These are phyloP conservation scores for Spilogale gracilis DNA, from an alignment of 2,113 vertebrate species.

Conservation along the genomic window DNA sequence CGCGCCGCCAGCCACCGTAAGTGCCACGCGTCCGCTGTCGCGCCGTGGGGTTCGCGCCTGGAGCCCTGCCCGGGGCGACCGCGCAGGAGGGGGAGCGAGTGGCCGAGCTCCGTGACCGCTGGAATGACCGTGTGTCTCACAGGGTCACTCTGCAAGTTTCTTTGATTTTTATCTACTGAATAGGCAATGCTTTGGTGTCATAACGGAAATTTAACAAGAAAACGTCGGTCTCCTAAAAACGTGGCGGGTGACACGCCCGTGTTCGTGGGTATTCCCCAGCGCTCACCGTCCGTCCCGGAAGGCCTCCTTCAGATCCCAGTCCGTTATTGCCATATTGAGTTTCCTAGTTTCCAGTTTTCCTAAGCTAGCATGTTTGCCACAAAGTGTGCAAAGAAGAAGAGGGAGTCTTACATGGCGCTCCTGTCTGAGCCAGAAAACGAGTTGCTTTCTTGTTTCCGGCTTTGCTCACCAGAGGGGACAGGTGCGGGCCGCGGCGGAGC, in stretches of 20 bases:
- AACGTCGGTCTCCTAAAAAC: not conserved
- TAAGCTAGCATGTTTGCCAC: not conserved
- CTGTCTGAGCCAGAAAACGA: not conserved
- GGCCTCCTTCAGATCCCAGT: fast-evolving
- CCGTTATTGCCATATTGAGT: fast-evolving
- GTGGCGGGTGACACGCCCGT: fast-evolving
- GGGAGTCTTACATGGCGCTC: fast-evolving
- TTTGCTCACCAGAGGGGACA: not conserved
- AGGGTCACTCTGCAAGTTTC: not conserved
- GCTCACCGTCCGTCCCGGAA: too few relatives aligned
- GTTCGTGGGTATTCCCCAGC: not conserved
- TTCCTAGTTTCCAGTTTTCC: not conserved
- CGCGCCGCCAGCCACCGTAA: conserved; percentile 88
- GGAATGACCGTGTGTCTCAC: not conserved
- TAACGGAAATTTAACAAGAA: too few relatives aligned
- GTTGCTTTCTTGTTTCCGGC: not conserved
- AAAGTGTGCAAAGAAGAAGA: not conserved
- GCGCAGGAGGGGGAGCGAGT: too few relatives aligned
- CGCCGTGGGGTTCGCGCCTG: too few relatives aligned
- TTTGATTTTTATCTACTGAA: fast-evolving
- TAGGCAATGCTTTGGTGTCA: fast-evolving
- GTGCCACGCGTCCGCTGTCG: not conserved
- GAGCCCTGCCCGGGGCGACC: too few relatives aligned
- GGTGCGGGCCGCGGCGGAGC: fast-evolving
- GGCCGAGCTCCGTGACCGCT: not conserved